Base-by-base conservation (phyloP, 2,888 invertebrate genomes). In the Branchellion lobata region DNA sequence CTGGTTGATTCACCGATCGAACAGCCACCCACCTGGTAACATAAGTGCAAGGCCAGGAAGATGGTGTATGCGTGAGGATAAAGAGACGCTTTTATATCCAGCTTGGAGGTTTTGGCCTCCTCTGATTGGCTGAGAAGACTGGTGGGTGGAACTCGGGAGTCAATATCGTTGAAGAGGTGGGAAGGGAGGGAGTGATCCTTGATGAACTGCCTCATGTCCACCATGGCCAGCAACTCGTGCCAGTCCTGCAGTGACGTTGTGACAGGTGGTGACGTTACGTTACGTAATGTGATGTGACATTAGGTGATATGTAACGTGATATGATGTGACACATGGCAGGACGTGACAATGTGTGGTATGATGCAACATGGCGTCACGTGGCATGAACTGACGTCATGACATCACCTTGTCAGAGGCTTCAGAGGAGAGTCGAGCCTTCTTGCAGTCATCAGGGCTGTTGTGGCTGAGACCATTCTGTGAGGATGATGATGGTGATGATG, bases 21-120 rank as follows among this genome's bases (percentile, higher is more conserved):
- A 33, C 1, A 75, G 33, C 27, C n/a, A 21, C 79, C 81, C 84
- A 89, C 90, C 90, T 96, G 96, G 85, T 96, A 96, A 0, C 95
- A 90, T 40, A 96, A 89, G 88, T 96, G 96, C 51, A 96, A 89
- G 0, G 93, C 90, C 85, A 92, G 94, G 80, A 95, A 90, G 40
- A 95, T 90, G 78, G 92, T 90, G 5, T 93, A 90, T 18, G 93
- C 90, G 84, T 92, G 91, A 0, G 91, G 90, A 84, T 93, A 94
- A 1, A 95, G 88, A 0, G 91, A 86, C 0, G 93, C 91, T 5
- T 68, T 78, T 33, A 40, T 80, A 65, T 83, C 81, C 27, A 81
- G 1, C 24, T 33, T 3, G 53, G 27, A 5, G 24, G 24, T 31
- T 61, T 29, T 21, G n/a, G 14, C 61, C 24, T 36, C 14, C 1